A percentile compares a stretch with the other conserved stretches of the same genome.
Conservation (phyloP, 37 sponge, comb jelly and placozoan genomes). For the Haliclona indistincta region DNA sequence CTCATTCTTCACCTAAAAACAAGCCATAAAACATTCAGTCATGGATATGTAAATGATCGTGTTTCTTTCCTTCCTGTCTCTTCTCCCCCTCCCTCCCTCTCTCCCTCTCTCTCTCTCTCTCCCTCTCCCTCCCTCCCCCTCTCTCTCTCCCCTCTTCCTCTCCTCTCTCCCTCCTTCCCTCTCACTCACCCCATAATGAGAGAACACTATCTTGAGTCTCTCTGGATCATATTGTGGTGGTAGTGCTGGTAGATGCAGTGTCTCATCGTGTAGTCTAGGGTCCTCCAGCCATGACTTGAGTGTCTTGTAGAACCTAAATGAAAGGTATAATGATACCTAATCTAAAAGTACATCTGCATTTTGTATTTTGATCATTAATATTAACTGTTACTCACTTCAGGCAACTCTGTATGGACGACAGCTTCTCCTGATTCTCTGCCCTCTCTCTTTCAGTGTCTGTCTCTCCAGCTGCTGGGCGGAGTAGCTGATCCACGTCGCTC, state of each 20-base stretch:
- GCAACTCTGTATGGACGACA: background rate
- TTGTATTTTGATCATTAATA: slow-evolving; percentile 1
- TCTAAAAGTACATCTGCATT: slow-evolving; percentile 9
- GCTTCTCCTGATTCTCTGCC: background rate
- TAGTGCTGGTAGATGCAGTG: slow-evolving; percentile 81
- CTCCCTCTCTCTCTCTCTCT: background rate
- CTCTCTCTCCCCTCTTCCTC: background rate
- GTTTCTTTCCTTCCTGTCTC: background rate
- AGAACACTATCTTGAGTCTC: slow-evolving; percentile 64
- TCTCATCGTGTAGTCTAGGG: slow-evolving; percentile 84
- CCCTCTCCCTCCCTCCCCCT: background rate
- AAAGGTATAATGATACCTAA: background rate
- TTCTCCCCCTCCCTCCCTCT: background rate
- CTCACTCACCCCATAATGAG: too few relatives aligned
- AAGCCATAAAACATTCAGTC: background rate
- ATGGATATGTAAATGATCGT: background rate
- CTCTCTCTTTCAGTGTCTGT: too few relatives aligned
- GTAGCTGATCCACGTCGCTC: slow-evolving; percentile 1
- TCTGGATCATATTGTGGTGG: slow-evolving; percentile 79
- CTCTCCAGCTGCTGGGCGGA: too few relatives aligned
- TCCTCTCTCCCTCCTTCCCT: background rate
- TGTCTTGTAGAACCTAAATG: slow-evolving; percentile 63
- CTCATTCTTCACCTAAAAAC: slow-evolving; percentile 5
- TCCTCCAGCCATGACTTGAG: slow-evolving; percentile 89
- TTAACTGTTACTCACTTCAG: background rate